Evolutionary conservation across 1,140 invertebrate species (phyloP).

Genomic region (Protaetia brevitarsis): DNA sequence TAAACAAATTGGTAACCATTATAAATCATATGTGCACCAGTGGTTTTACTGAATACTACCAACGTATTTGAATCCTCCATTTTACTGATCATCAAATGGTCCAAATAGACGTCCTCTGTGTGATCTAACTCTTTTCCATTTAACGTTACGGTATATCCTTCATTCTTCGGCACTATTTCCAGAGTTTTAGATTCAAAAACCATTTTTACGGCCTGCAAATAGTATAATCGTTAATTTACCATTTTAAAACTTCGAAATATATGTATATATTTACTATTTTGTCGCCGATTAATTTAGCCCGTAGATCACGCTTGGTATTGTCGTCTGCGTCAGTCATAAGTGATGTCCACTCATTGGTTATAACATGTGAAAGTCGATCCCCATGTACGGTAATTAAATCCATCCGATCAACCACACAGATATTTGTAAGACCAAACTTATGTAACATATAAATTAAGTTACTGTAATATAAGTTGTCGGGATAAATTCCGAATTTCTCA

Average conservation of each 20-base stretch:
- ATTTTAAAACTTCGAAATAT: no score
- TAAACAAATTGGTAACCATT: neutral
- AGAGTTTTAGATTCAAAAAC: neutral
- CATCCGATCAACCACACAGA: neutral
- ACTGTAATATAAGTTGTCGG: conserved; percentile 4
- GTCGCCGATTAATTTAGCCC: neutral
- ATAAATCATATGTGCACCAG: neutral
- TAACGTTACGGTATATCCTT: neutral
- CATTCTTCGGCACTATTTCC: neutral
- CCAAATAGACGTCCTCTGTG: neutral
- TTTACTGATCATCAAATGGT: neutral
- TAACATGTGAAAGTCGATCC: neutral
- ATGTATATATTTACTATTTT: neutral
- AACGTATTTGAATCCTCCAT: conserved; percentile 4
- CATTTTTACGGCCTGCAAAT: neutral
- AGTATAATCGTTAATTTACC: no score
- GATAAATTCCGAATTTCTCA: neutral
- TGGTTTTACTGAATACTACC: neutral
- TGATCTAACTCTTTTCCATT: neutral
- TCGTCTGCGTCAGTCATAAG: neutral
- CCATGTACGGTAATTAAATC: neutral
- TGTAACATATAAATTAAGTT: neutral
- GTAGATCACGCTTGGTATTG: neutral
- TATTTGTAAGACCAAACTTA: neutral
- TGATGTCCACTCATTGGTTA: neutral